Percentiles rank a stretch among this genome's conserved stretches.
Evolutionary conservation across 2,888 invertebrate species (phyloP).

Genomic region (Prosapia bicincta): DNA sequence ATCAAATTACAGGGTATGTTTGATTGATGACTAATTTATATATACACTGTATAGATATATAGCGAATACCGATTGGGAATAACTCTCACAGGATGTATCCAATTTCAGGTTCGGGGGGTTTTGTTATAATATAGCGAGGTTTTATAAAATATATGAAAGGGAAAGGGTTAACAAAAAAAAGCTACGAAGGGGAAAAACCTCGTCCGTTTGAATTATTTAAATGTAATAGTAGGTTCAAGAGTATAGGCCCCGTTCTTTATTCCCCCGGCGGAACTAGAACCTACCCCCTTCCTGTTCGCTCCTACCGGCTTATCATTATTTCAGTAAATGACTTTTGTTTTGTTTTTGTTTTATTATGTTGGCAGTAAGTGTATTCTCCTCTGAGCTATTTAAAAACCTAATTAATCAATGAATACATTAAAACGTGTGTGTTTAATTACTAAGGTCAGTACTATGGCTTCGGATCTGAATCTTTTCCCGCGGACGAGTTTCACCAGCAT

Average conservation of each 20-base stretch:
- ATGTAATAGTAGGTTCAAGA: conserved; percentile 19
- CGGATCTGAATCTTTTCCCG: not conserved
- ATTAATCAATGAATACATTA: not conserved
- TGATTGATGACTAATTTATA: conserved; percentile 39
- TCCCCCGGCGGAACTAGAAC: conserved; percentile 17
- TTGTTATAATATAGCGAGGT: conserved; percentile 30
- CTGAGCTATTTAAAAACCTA: not conserved
- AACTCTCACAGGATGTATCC: conserved; percentile 18
- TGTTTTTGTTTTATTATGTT: not conserved
- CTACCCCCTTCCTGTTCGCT: not conserved
- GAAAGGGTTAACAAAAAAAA: not conserved
- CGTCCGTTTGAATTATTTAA: conserved; percentile 25
- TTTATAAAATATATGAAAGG: not conserved
- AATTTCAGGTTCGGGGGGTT: conserved; percentile 30
- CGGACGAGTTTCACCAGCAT: not conserved
- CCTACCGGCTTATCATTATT: conserved; percentile 11
- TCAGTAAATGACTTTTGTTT: conserved; percentile 4
- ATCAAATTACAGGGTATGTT: conserved; percentile 37
- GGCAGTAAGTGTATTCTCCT: not conserved
- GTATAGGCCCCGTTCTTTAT: conserved; percentile 2
- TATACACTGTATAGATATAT: conserved; percentile 5
- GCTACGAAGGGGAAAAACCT: conserved; percentile 4
- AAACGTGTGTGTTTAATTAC: not conserved
- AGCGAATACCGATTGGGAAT: not conserved
- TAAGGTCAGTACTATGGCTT: not conserved